Evolutionary conservation across 2,797 vertebrate genomes (phyloP), one percentile per base, ranked within the genome.

Genomic region (Spheniscus humboldti): DNA sequence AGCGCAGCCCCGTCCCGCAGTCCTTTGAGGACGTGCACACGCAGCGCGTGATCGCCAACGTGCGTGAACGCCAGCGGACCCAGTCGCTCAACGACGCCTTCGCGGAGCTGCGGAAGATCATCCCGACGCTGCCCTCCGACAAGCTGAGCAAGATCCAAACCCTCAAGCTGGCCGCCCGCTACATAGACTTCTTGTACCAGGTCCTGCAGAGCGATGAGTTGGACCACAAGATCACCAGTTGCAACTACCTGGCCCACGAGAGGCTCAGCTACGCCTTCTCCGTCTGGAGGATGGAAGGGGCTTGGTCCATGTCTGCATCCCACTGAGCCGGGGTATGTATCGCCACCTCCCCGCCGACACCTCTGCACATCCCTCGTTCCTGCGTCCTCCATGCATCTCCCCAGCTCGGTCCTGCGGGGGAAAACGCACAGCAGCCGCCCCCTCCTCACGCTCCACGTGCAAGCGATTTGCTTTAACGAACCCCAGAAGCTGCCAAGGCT

Each of bases 81-180:
- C 99, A 99, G 64, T 99, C 99, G 3, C 98, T 99, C 59, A 99
- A 99, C 15, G 99, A 99, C 10, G 99, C 99, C 80, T 99, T 99
- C 9, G 98, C 99, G 6, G 99, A 99, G 3, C 96, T 99, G 91
- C 97, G 99, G 30, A 99, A 99, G 52, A 99, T 99, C 92, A 99
- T 99, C 96, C 99, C 99, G 18, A 99, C 99, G 0, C 98, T 99
- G 72, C 99, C 99, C 28, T 99, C 99, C 0, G 99, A 99, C 98
- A 99, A 99, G 97, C 98, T 99, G 41, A 99, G 99, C 98, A 99
- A 99, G 98, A 99, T 99, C 97, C 99, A 99, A 97, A 99, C 99
- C 50, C 98, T 99, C 19, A 99, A 99, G 83, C 37, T 99, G 97
- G 99, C 99, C 1, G 99, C 99, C 0, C 98, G 99, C 31, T 99